These are phyloP conservation scores for Oryzaephilus surinamensis DNA, from an alignment of 1,140 invertebrate genomes.

Conservation along the genomic window DNA sequence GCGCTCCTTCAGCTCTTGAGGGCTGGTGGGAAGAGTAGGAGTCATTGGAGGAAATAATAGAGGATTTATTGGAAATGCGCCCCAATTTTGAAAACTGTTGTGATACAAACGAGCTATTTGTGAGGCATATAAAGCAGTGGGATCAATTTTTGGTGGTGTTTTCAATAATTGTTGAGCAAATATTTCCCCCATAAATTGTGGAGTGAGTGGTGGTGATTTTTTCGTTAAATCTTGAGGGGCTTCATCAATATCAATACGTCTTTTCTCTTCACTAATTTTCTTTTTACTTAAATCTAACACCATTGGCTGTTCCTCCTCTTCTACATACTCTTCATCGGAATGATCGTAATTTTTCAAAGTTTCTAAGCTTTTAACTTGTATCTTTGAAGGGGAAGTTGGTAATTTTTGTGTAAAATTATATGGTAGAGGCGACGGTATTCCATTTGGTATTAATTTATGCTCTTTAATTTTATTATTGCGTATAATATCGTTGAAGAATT, in stretches of 20 bases:
- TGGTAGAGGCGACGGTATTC: constrained; percentile 9
- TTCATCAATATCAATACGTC: constrained; percentile 33
- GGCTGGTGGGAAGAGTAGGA: constrained; percentile 46
- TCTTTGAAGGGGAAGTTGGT: constrained; percentile 35
- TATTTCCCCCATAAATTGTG: constrained; percentile 36
- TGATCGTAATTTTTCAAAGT: constrained; percentile 41
- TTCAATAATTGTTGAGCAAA: constrained; percentile 51
- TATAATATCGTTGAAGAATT: constrained; percentile 18
- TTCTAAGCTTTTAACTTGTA: constrained; percentile 53
- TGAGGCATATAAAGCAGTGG: constrained; percentile 41
- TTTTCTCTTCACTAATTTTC: constrained; percentile 29
- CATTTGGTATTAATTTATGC: constrained; percentile 10
- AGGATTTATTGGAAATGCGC: constrained; percentile 41
- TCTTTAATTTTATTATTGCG: constrained; percentile 16
- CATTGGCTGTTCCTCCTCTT: constrained; percentile 51
- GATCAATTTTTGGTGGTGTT: constrained; percentile 45
- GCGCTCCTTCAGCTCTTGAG: constrained; percentile 50
- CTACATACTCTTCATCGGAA: constrained; percentile 29
- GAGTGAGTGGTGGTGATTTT: constrained; percentile 22
- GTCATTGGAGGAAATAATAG: constrained; percentile 41
- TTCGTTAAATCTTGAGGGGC: constrained; percentile 37
- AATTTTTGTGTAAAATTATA: constrained; percentile 16
- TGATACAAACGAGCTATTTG: constrained; percentile 44
- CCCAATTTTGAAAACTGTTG: constrained; percentile 35
- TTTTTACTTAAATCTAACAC: constrained; percentile 84